These are phyloP conservation scores for Athene noctua DNA, from an alignment of 2,113 vertebrate species.

Conservation along the genomic window DNA sequence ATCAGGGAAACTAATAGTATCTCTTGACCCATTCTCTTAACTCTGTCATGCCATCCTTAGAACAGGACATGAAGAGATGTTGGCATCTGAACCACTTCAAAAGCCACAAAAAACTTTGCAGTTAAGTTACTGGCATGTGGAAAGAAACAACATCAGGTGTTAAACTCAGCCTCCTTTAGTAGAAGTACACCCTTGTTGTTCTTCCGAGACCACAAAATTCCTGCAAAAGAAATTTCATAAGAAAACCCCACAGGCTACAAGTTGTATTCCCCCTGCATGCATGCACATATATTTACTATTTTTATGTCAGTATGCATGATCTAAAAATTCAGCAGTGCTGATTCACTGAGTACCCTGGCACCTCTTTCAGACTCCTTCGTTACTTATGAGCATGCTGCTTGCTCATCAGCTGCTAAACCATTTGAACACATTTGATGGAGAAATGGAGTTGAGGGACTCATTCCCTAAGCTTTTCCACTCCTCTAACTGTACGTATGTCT, in stretches of 20 bases:
- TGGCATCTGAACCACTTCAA: neutral
- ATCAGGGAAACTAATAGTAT: neutral
- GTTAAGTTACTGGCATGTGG: neutral
- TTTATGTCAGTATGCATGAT: neutral
- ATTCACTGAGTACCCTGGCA: neutral
- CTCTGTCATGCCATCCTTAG: neutral
- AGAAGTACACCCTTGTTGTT: neutral
- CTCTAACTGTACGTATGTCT: fast-evolving
- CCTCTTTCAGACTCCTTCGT: neutral
- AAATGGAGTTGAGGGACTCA: neutral
- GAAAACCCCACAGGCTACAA: neutral
- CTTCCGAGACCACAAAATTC: neutral
- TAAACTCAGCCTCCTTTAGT: neutral
- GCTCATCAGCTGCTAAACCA: neutral
- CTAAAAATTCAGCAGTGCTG: neutral
- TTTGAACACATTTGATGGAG: neutral
- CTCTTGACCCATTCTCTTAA: conserved; percentile 8
- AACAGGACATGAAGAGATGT: neutral
- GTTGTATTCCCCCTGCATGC: neutral
- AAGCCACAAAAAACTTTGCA: neutral
- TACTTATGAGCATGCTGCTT: neutral
- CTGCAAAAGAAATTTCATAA: neutral
- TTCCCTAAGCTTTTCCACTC: neutral
- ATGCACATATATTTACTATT: neutral
- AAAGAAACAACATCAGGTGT: neutral